Conservation (phyloP, 2,113 vertebrate genomes). For the Pristiophorus japonicus region DNA sequence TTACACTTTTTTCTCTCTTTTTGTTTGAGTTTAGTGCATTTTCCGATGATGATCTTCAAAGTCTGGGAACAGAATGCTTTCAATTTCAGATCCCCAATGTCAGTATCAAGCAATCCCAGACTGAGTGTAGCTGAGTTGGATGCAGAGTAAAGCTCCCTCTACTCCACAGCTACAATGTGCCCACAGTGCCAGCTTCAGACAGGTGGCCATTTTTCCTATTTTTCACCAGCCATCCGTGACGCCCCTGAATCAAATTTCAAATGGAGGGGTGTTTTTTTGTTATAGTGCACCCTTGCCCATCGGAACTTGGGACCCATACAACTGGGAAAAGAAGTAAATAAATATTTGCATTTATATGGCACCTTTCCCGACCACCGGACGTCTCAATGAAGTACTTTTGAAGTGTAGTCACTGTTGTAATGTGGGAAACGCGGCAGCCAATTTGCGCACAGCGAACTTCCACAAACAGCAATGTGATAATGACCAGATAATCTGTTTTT, state of each 20-base stretch:
- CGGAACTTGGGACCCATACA: not conserved
- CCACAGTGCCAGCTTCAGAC: not conserved
- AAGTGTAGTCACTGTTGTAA: too few species aligned
- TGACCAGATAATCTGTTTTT: too few species aligned
- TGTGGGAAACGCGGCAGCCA: too few species aligned
- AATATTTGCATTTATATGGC: too few species aligned
- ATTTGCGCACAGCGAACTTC: too few species aligned
- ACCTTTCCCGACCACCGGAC: too few species aligned
- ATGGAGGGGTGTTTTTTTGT: not conserved
- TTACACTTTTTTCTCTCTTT: not conserved
- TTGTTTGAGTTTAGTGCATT: not conserved
- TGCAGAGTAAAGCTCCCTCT: not conserved
- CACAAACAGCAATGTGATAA: too few species aligned
- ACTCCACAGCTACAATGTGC: not conserved
- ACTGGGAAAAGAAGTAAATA: too few species aligned
- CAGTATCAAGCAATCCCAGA: not conserved
- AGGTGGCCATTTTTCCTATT: not conserved
- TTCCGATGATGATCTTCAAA: not conserved
- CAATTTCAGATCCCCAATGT: not conserved
- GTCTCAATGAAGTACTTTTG: too few species aligned
- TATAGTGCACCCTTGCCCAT: not conserved
- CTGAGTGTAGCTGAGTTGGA: not conserved
- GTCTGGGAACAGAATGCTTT: not conserved
- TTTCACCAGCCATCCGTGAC: not conserved
- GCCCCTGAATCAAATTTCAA: not conserved